A percentile compares a stretch with the other conserved stretches of the same genome.
phyloP scores from a whole-genome alignment of 2,113 vertebrate species.

The Scortum barcoo region DNA sequence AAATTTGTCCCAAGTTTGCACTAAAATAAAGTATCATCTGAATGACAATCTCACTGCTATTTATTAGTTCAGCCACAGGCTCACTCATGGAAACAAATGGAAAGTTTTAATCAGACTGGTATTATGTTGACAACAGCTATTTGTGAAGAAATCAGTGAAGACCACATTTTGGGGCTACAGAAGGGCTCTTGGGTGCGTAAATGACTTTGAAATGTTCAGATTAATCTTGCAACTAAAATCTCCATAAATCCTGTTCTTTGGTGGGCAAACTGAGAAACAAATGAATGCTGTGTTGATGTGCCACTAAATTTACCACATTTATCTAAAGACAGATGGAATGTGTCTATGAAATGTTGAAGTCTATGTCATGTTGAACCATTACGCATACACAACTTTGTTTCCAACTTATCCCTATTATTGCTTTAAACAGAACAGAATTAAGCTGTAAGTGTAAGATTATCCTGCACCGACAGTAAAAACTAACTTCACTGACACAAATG shows the following conservation, averaged over 20 bases:
- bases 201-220: slow-evolving; percentile 51
- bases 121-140: slow-evolving; percentile 67
- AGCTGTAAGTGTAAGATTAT: background rate
- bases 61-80: slow-evolving; percentile 49
- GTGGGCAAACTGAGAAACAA: slow-evolving; percentile 22
- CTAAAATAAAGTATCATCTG: slow-evolving; percentile 19
- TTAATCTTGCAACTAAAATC: slow-evolving; percentile 45
- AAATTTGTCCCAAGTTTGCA: slow-evolving; percentile 1
- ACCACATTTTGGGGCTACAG: slow-evolving; percentile 27
- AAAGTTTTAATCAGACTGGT: slow-evolving; percentile 52
- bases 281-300: slow-evolving; percentile 13
- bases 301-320: slow-evolving; percentile 24
- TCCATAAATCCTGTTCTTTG: slow-evolving; percentile 31
- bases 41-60: slow-evolving; percentile 37
- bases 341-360: background rate
- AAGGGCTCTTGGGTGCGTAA: slow-evolving; percentile 37
- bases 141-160: slow-evolving; percentile 48
- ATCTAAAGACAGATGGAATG: background rate
- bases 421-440: slow-evolving; percentile 11
- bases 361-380: background rate
- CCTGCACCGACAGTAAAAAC: slow-evolving; percentile 26
- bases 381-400: background rate
- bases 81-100: slow-evolving; percentile 56
- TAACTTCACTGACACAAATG: slow-evolving; percentile 33
- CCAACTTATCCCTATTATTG: background rate